Conservation (phyloP, 2,113 vertebrate genomes). For the Daphoenositta chrysoptera region DNA sequence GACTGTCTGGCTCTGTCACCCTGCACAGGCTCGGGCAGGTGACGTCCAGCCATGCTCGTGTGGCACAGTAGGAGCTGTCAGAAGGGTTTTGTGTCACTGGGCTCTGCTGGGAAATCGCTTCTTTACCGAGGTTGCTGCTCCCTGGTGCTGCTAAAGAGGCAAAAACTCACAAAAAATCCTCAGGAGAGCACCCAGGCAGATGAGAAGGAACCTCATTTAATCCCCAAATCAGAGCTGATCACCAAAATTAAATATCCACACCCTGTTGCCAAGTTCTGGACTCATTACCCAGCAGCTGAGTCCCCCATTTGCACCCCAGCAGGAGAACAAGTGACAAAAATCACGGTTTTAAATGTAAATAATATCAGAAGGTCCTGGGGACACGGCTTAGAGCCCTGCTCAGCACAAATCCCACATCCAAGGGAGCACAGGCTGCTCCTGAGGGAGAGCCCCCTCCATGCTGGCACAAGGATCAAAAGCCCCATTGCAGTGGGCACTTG, state of each 20-base stretch:
- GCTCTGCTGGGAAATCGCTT: background rate
- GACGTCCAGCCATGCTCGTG: rapidly evolving
- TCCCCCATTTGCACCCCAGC: background rate
- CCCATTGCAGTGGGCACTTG: background rate
- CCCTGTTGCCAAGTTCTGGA: background rate
- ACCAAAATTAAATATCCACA: background rate
- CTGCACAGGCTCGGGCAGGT: rapidly evolving
- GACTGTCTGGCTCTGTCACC: background rate
- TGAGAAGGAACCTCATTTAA: background rate
- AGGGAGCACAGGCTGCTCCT: background rate
- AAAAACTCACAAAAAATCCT: background rate
- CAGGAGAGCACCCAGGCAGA: background rate
- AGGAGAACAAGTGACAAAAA: background rate
- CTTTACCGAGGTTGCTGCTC: background rate
- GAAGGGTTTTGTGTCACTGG: background rate
- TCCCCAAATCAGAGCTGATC: background rate
- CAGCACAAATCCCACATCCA: background rate
- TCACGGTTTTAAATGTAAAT: background rate
- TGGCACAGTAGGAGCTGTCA: background rate
- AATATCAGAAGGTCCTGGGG: background rate
- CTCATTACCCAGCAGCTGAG: background rate
- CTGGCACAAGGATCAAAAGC: background rate
- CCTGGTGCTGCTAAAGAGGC: background rate
- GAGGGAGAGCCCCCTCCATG: background rate
- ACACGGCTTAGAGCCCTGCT: background rate